Evolutionary conservation across 2,113 vertebrate species (phyloP).

Genomic region (Hypocryptadius cinnamomeus): DNA sequence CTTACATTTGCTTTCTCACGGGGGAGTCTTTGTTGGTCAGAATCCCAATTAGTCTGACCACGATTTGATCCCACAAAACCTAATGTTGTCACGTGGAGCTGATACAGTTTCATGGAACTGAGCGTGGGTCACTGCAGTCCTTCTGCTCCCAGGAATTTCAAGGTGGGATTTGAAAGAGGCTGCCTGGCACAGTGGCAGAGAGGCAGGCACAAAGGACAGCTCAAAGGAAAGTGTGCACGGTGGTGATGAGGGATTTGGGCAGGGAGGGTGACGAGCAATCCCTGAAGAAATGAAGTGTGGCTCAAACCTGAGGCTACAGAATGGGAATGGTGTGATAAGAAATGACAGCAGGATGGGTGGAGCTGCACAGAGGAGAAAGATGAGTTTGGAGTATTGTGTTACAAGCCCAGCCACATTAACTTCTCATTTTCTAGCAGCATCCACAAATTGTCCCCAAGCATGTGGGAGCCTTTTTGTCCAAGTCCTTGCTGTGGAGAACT

Average conservation of each 20-base stretch:
- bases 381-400: neutral
- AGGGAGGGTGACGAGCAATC: neutral
- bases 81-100: neutral
- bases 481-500: neutral
- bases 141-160: neutral
- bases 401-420: neutral
- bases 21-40: neutral
- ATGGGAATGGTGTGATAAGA: neutral
- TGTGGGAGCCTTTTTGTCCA: neutral
- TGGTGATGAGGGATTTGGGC: neutral
- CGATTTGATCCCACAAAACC: neutral
- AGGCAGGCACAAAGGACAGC: neutral
- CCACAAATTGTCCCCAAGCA: neutral
- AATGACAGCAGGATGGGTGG: neutral
- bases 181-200: neutral
- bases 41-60: neutral
- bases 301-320: neutral
- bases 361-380: neutral
- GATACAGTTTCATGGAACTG: neutral
- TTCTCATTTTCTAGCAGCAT: neutral
- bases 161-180: neutral
- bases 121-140: rapidly evolving
- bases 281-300: neutral
- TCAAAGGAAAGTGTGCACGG: neutral
- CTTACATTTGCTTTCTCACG: neutral